Base-by-base conservation (phyloP, 2,113 vertebrate genomes). In the Megatriorchis doriae region DNA sequence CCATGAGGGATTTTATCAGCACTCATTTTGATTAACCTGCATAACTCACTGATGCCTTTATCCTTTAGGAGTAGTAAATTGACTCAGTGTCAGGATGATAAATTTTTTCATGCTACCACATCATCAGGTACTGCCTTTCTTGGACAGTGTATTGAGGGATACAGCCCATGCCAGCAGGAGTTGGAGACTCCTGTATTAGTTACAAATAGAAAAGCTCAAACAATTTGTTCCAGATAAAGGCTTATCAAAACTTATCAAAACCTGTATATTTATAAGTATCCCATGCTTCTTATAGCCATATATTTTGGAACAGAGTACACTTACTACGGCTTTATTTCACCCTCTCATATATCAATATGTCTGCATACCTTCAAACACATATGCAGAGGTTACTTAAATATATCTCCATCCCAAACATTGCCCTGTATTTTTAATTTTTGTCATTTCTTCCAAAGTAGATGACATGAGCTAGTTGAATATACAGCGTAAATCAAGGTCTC, bases 21-120 rank as follows among this genome's bases (percentile, higher is more conserved):
- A 92, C 81, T 94, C 77, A 61, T 89, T 94, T 91, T 89, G 89
- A 86, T 95, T 95, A 94, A 91, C 58, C 61, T 82, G 66, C 73
- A 62, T 87, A 92, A 84, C 40, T 94, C 77, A 82, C 42, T 79
- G 65, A n/a, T 66, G 66, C 29, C 53, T 84, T 93, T 65, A 80
- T 91, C 77, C 81, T 94, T 88, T 20, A 94, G 86, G 86, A 86
- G 70, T 3, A 87, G 58, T 80, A 94, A 95, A 91, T 75, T 85
- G 70, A 89, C 48, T 92, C 66, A 27, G 32, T 72, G 80, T 92
- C 91, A 91, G 48, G 73, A 81, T 73, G 77, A 85, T 80, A 65
- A 31, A 27, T 75, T 78, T 93, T 94, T 91, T 78, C 48, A 73
- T 81, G 43, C 47, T 71, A 31, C 11, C 80, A 72, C 53, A 78